Base-by-base conservation (phyloP, 2,888 invertebrate genomes). In the Pheosia tremula region DNA sequence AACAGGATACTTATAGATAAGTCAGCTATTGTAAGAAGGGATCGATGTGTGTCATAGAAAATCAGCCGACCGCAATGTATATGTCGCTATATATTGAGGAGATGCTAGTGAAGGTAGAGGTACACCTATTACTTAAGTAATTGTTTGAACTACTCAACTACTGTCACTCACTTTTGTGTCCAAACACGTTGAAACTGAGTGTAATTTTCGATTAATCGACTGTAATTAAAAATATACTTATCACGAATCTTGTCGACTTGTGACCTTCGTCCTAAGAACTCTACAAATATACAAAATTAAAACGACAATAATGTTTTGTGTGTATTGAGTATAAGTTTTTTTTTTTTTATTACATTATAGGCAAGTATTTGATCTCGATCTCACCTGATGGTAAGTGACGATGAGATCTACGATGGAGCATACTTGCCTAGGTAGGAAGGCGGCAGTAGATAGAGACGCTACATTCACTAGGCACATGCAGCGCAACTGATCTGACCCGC, bases 11-110 rank as follows among this genome's bases (percentile, higher is more conserved):
- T 65, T 67, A 66, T 66, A 68, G 66, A 68, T 65, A 59, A 59
- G 56, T 57, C 10, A 11, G 61, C 58, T 56, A 61, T 72, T 67
- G 64, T 68, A 58, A 53, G 56, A 38, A 52, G 55, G 62, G 67
- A 62, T 72, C 63, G 62, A 70, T 66, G 68, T 56, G 65, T 67
- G n/a, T 64, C 59, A 64, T 64, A 64, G 69, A 64, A 71, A 73
- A 66, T 62, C 63, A 50, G 39, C 36, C 47, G 54, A 62, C 62
- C 60, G 56, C 63, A 58, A 65, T 65, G 64, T 68, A 68, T 60
- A 41, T 58, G 60, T 39, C 61, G 55, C 43, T 56, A 52, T 59
- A 56, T 57, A 62, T 62, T 69, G 65, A 67, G 70, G 64, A 62
- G 62, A 60, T 63, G 64, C 38, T 74, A 63, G 62, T 63, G 66